phyloP scores from a whole-genome alignment of 30 jellyfish, hydroid and myxozoan species.

The Pseudorhiza aurosa region DNA sequence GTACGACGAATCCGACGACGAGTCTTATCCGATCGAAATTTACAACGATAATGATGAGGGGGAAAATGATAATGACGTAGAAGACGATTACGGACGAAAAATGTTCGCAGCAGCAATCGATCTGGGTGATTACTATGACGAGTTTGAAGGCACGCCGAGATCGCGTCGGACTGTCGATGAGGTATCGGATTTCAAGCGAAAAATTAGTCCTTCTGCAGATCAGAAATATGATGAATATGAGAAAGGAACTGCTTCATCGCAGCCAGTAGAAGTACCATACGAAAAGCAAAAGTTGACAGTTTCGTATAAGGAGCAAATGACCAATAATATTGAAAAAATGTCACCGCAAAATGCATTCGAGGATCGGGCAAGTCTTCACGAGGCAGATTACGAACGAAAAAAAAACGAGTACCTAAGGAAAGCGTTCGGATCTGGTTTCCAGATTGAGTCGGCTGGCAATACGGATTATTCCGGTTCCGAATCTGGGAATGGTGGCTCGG shows the following conservation, averaged over 20 bases:
- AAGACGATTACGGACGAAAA: neutral
- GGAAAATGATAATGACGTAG: constrained; percentile 8
- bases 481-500: neutral
- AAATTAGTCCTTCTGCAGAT: constrained; percentile 10
- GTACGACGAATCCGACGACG: neutral
- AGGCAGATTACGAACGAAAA: constrained; percentile 1
- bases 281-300: neutral
- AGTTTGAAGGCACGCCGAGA: constrained; percentile 5
- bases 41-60: neutral
- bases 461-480: neutral
- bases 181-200: neutral
- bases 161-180: constrained; percentile 16
- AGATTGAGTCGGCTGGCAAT: neutral
- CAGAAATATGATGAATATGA: constrained; percentile 1
- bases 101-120: neutral
- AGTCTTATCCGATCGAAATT: neutral
- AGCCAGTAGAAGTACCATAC: constrained; percentile 20
- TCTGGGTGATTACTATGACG: neutral
- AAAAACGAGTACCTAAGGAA: neutral
- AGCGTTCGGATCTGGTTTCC: neutral
- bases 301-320: neutral
- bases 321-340: neutral
- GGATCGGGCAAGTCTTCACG: neutral
- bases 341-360: neutral
- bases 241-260: neutral